Base-by-base conservation (phyloP, 2,113 vertebrate species). In the Pagrus major region DNA sequence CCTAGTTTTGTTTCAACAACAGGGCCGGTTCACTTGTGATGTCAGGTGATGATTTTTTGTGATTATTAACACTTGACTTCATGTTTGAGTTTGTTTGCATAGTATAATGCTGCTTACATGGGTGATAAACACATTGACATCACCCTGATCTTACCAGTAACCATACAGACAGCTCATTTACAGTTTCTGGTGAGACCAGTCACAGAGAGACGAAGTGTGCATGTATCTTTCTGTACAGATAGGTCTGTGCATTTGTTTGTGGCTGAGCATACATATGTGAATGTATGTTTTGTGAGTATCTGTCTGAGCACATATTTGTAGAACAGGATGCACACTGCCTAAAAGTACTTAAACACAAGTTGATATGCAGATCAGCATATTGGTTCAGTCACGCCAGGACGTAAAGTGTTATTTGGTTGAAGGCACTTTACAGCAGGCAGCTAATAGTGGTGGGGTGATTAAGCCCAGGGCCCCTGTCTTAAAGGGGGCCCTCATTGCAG, bases 391-490 rank as follows among this genome's bases (percentile, higher is more conserved):
- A 27, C 9, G 0, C 66, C 11, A 49, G 47, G 25, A 55, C 63
- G 67, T 64, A 39, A 81, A 60, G 39, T 35, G 58, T 41, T 71
- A 46, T 60, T 67, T 63, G 18, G 56, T 16, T 70, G 46, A 71
- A 77, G 72, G 75, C 68, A 3, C 27, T 61, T 23, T 18, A 42
- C 67, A 51, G 21, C 51, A 37, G n/a, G 55, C 59, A 61, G 0
- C 69, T 83, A 27, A 64, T 33, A 42, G 6, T 39, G 42, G 69
- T 64, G 73, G 83, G 72, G 47, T 72, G 59, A 78, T 81, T 27
- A 77, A 33, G 37, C 75, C 65, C 0, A 0, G 5, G 70, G 82
- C 37, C 44, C 47, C 63, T 31, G 41, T 60, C 71, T 63, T 73
- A 64, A 33, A n/a, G 51, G 66, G 49, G 60, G 23, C 49, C 44